Evolutionary conservation across 2,113 vertebrate genomes (phyloP).

Genomic region (Patagioenas fasciata): DNA sequence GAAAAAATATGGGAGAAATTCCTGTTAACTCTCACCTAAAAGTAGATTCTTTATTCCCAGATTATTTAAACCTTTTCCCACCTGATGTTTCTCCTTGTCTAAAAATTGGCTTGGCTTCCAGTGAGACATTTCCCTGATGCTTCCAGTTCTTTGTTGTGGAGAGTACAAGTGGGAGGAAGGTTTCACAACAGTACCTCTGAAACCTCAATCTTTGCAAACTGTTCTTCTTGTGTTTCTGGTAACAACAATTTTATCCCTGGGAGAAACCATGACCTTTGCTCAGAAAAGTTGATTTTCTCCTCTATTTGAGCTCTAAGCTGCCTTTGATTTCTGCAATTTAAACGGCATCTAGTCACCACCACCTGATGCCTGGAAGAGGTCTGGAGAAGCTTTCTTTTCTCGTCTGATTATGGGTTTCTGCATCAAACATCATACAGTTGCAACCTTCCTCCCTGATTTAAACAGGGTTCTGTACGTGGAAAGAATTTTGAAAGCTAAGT

Average conservation of each 20-base stretch:
- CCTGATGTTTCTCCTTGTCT: neutral
- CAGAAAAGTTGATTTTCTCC: neutral
- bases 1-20: neutral
- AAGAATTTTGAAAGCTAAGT: neutral
- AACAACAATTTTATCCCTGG: neutral
- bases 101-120: conserved; percentile 23
- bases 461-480: neutral
- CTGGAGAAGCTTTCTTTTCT: neutral
- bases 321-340: neutral
- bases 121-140: neutral
- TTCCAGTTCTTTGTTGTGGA: conserved; percentile 34
- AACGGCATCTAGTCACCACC: neutral
- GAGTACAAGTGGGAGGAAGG: neutral
- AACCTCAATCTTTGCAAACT: neutral
- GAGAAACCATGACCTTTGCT: neutral
- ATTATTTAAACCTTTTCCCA: neutral
- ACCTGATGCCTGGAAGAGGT: neutral
- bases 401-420: neutral
- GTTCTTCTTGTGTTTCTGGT: neutral
- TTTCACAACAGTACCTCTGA: neutral
- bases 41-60: neutral
- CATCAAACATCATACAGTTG: neutral
- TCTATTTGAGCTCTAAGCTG: neutral
- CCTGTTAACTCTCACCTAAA: neutral
- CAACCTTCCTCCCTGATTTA: neutral